These are phyloP conservation scores for Pogonophryne albipinna DNA, from an alignment of 2,797 vertebrate species.

Conservation along the genomic window DNA sequence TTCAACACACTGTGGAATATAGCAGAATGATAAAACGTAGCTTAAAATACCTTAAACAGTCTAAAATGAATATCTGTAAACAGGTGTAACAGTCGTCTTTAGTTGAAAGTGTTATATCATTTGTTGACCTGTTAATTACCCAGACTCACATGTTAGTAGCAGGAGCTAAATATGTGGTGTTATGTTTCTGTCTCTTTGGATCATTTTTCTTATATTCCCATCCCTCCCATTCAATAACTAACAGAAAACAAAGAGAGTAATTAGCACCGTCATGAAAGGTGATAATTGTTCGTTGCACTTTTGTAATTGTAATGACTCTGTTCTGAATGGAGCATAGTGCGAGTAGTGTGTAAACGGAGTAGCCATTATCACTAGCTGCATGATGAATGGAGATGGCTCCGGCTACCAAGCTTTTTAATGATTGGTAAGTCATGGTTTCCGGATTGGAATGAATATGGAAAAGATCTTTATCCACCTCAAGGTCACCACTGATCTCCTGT, in stretches of 20 bases:
- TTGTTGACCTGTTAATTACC: slow-evolving; percentile 24
- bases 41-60: slow-evolving; percentile 6
- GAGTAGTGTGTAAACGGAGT: slow-evolving; percentile 44
- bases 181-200: slow-evolving; percentile 18
- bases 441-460: slow-evolving; percentile 79
- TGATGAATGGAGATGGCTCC: slow-evolving; percentile 63
- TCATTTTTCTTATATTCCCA: slow-evolving; percentile 21
- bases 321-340: slow-evolving; percentile 7
- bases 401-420: slow-evolving; percentile 77
- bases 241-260: slow-evolving; percentile 21
- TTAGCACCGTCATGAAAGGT: slow-evolving; percentile 44
- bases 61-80: not conserved
- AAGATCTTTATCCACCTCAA: slow-evolving; percentile 85
- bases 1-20: slow-evolving; percentile 12
- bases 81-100: not conserved
- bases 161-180: slow-evolving; percentile 8
- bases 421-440: slow-evolving; percentile 82
- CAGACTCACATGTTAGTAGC: not conserved
- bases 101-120: not conserved
- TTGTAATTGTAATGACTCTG: slow-evolving; percentile 24
- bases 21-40: slow-evolving; percentile 2
- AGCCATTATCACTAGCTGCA: slow-evolving; percentile 56
- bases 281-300: slow-evolving; percentile 57
- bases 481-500: slow-evolving; percentile 84
- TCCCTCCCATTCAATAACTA: not conserved